Conservation (phyloP, 2,113 vertebrate genomes). For the Leptodactylus fuscus region DNA sequence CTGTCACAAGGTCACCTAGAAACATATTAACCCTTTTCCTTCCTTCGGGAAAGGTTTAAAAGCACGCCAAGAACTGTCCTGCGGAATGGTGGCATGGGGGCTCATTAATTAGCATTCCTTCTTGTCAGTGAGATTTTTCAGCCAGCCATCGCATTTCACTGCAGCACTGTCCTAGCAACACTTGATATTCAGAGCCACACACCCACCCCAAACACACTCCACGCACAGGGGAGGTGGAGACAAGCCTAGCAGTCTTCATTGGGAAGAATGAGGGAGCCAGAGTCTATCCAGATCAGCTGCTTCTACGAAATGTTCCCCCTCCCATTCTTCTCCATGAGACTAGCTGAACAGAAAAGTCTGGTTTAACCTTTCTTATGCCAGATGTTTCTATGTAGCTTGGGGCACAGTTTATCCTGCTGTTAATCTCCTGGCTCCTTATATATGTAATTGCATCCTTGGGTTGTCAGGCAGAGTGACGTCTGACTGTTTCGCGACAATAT, state of each 20-base stretch:
- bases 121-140: slow-evolving; percentile 48
- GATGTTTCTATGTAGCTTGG: neutral
- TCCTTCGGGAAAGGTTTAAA: slow-evolving; percentile 1
- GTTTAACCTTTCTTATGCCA: slow-evolving; percentile 32
- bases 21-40: slow-evolving; percentile 46
- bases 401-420: neutral
- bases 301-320: neutral
- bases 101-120: slow-evolving; percentile 54
- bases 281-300: slow-evolving; percentile 33
- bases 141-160: slow-evolving; percentile 49
- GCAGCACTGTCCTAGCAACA: slow-evolving; percentile 58
- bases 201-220: slow-evolving; percentile 44
- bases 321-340: neutral
- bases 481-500: neutral
- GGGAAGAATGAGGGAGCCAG: slow-evolving; percentile 17
- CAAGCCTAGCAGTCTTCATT: slow-evolving; percentile 7
- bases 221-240: slow-evolving; percentile 40
- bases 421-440: neutral
- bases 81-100: slow-evolving; percentile 40
- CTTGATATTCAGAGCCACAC: slow-evolving; percentile 54
- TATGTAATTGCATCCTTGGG: neutral
- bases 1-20: slow-evolving; percentile 52
- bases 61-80: slow-evolving; percentile 16
- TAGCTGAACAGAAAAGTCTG: slow-evolving; percentile 13
- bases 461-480: neutral